These are phyloP conservation scores for Pseudonaja textilis DNA, from an alignment of 2,113 vertebrate genomes.

Conservation along the genomic window DNA sequence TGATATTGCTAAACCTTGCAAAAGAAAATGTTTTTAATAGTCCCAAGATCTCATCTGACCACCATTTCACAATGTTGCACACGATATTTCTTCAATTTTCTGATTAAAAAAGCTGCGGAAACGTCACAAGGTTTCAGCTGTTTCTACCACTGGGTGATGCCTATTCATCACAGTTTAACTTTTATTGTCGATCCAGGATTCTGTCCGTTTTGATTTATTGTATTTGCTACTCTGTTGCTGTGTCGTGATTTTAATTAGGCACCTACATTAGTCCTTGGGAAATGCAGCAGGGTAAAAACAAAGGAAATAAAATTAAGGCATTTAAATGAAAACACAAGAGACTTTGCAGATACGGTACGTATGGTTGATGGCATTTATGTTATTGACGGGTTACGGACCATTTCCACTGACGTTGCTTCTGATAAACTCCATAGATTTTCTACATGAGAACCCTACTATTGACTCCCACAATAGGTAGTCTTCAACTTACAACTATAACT, in stretches of 20 bases:
- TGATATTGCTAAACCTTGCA: background rate
- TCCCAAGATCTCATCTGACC: background rate
- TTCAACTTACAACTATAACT: background rate
- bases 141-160: background rate
- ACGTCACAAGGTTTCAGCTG: background rate
- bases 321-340: background rate
- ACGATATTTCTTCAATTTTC: background rate
- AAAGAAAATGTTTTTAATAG: background rate
- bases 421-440: background rate
- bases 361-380: background rate
- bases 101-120: background rate
- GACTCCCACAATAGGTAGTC: background rate
- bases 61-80: background rate
- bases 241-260: background rate
- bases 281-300: background rate
- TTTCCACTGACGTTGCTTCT: background rate
- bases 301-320: background rate
- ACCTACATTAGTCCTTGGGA: background rate
- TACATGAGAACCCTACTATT: background rate
- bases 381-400: background rate
- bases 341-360: background rate
- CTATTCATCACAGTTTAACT: background rate
- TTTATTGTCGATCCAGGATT: background rate
- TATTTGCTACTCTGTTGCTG: background rate
- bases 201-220: background rate